Conservation (phyloP, 2,888 invertebrate species). For the Drosophila meridionalis region DNA sequence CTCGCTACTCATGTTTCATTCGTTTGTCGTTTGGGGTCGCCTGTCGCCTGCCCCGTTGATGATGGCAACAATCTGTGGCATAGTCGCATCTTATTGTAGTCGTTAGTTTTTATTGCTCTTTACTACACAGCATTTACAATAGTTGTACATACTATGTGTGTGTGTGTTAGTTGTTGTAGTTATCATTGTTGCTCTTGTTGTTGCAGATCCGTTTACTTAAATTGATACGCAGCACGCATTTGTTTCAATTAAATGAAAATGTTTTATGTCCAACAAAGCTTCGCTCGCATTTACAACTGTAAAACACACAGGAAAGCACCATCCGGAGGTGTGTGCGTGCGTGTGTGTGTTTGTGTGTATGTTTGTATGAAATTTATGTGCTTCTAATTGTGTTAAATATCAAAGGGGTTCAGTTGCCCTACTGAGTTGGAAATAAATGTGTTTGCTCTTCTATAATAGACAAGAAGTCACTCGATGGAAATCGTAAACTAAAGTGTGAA, state of each 20-base stretch:
- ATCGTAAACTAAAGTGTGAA: too few species aligned
- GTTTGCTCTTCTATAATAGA: neutral
- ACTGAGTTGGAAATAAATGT: constrained; percentile 1
- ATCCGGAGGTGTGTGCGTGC: constrained; percentile 16
- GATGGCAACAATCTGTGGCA: constrained; percentile 63
- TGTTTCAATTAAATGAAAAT: constrained; percentile 80
- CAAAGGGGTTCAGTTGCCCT: constrained; percentile 7
- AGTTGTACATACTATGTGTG: constrained; percentile 26
- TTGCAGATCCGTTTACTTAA: constrained; percentile 54
- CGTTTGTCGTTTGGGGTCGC: constrained; percentile 50
- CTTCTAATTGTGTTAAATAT: constrained; percentile 42
- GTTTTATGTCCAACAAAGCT: constrained; percentile 60
- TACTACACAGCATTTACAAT: constrained; percentile 42
- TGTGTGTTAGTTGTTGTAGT: constrained; percentile 3
- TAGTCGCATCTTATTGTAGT: constrained; percentile 60
- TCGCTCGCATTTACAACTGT: constrained; percentile 48
- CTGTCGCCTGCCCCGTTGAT: constrained; percentile 32
- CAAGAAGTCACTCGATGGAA: neutral
- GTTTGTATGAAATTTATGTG: constrained; percentile 31
- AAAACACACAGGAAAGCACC: constrained; percentile 56
- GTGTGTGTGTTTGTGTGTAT: constrained; percentile 9
- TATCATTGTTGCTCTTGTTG: constrained; percentile 24
- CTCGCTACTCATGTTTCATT: constrained; percentile 43
- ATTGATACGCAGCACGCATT: constrained; percentile 81
- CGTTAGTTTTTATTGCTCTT: constrained; percentile 67